Conservation (phyloP, 2,888 invertebrate species). For the Heterodera filipjevi region DNA sequence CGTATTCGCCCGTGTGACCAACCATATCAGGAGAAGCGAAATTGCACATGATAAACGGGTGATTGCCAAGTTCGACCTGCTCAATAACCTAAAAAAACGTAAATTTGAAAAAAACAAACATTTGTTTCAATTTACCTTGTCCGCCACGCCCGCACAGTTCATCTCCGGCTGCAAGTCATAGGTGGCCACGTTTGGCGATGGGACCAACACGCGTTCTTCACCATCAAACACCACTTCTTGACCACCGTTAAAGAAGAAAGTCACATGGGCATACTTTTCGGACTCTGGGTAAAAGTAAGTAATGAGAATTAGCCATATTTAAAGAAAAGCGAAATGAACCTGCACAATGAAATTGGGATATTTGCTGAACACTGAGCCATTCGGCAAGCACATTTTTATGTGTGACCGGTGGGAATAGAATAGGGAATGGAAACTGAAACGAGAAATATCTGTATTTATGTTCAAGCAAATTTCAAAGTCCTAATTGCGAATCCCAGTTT, state of each 20-base stretch:
- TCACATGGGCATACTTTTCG: constrained; percentile 69
- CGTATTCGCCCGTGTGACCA: constrained; percentile 68
- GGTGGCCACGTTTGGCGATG: constrained; percentile 68
- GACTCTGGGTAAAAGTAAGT: constrained; percentile 64
- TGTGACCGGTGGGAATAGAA: constrained; percentile 67
- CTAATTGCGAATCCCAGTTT: no score
- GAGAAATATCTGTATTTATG: no score
- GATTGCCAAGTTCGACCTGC: constrained; percentile 60
- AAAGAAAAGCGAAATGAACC: constrained; percentile 47
- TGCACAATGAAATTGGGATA: constrained; percentile 68
- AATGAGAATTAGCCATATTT: no score
- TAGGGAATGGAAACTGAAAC: constrained; percentile 66
- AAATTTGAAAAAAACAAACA: constrained; percentile 5
- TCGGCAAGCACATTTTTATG: constrained; percentile 68
- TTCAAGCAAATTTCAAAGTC: no score
- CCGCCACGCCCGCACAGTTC: constrained; percentile 66
- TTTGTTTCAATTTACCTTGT: constrained; percentile 62
- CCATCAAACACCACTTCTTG: constrained; percentile 66
- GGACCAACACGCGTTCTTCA: constrained; percentile 67
- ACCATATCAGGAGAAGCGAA: constrained; percentile 69
- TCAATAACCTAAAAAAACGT: constrained; percentile 57
- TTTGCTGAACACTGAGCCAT: constrained; percentile 65
- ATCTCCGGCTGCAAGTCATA: constrained; percentile 68
- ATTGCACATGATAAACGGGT: constrained; percentile 68
- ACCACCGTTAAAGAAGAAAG: constrained; percentile 69